A percentile compares a stretch with the other conserved stretches of the same genome.
Evolutionary conservation across 2,888 invertebrate genomes (phyloP).

Genomic region (Oscheius onirici): DNA sequence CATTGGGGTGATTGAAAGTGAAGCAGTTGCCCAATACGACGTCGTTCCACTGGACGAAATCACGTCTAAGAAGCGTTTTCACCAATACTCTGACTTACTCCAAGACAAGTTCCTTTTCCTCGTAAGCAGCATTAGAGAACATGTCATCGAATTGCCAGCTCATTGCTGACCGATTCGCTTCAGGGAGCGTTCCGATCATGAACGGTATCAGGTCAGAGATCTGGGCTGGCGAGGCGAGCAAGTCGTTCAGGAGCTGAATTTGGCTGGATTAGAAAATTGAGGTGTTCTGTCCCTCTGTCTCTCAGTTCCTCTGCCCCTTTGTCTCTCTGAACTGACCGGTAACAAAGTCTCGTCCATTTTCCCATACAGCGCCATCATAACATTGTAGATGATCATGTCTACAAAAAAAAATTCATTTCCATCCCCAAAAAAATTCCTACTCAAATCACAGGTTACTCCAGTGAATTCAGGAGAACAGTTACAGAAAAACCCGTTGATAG

Average conservation of each 20-base stretch:
- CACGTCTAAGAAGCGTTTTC: slow-evolving; percentile 33
- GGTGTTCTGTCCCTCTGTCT: no score
- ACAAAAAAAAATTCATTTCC: no score
- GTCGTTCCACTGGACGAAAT: slow-evolving; percentile 51
- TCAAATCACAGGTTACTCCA: slow-evolving; percentile 43
- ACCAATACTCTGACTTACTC: slow-evolving; percentile 17
- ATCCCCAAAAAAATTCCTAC: no score
- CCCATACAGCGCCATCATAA: slow-evolving; percentile 45
- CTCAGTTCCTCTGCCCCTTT: not conserved
- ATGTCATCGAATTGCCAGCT: slow-evolving; percentile 55
- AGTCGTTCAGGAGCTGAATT: slow-evolving; percentile 50
- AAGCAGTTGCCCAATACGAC: slow-evolving; percentile 62
- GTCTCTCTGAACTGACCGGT: slow-evolving; percentile 21
- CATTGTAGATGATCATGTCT: slow-evolving; percentile 42
- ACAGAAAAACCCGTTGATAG: slow-evolving; percentile 37
- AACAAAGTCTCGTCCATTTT: slow-evolving; percentile 42
- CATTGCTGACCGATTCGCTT: slow-evolving; percentile 31
- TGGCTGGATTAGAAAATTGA: not conserved
- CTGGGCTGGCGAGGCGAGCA: slow-evolving; percentile 48
- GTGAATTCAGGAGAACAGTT: slow-evolving; percentile 47
- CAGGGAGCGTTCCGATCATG: slow-evolving; percentile 38
- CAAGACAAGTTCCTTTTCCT: slow-evolving; percentile 44
- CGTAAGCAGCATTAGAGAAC: slow-evolving; percentile 57
- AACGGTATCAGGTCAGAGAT: slow-evolving; percentile 59
- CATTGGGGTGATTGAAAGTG: slow-evolving; percentile 53